Conservation (phyloP, 2,888 invertebrate genomes). For the Ornithoptera alexandrae region DNA sequence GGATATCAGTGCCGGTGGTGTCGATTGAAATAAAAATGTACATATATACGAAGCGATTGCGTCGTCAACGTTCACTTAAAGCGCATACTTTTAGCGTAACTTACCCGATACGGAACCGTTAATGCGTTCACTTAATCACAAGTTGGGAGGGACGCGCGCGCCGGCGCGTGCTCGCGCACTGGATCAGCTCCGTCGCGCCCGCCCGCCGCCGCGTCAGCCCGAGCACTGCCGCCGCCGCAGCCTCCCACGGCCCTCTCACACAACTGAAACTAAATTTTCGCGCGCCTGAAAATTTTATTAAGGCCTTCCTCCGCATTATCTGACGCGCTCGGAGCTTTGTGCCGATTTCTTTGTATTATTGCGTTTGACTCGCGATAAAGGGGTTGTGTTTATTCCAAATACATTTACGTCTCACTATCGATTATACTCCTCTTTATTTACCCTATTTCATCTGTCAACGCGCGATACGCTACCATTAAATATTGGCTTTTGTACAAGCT, state of each 20-base stretch:
- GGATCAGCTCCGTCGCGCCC: constrained; percentile 41
- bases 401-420: constrained; percentile 2
- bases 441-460: too few relatives aligned
- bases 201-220: constrained; percentile 50
- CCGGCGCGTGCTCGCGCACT: too few relatives aligned
- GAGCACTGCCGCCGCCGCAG: constrained; percentile 63
- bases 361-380: constrained; percentile 20
- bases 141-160: constrained; percentile 7
- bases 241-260: neutral
- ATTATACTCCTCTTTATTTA: neutral
- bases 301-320: constrained; percentile 43
- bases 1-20: too few relatives aligned
- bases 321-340: constrained; percentile 35
- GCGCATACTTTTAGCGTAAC: neutral
- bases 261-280: constrained; percentile 48
- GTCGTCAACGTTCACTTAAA: too few relatives aligned
- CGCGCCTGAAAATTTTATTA: constrained; percentile 56
- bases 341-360: constrained; percentile 30
- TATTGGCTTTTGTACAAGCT: too few relatives aligned
- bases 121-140: constrained; percentile 22
- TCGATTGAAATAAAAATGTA: too few relatives aligned
- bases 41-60: too few relatives aligned
- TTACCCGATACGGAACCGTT: constrained; percentile 28
- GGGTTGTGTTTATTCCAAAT: constrained; percentile 8
- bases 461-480: too few relatives aligned